Evolutionary conservation across 2,888 invertebrate species (phyloP), one percentile per base, ranked within the genome.

Genomic region (Metellina segmentata): DNA sequence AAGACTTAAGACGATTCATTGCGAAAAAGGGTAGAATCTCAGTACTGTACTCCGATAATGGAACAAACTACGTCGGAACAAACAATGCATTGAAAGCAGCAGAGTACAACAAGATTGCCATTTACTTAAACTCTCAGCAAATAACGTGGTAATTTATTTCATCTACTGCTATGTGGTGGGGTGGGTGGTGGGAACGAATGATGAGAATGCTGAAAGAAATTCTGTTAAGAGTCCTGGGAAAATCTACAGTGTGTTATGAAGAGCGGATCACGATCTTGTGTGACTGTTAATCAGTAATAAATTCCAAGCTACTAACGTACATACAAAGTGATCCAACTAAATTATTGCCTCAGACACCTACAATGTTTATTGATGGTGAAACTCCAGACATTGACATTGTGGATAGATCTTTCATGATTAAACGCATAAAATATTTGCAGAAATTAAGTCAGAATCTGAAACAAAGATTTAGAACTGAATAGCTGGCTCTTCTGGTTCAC

Each of bases 1-100:
- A 77, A 16, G 9, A 49, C n/a, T n/a, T 69, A 69, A 69, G 69
- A 69, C 11, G 8, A 77, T n/a, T 77, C 77, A 77, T 19, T 77
- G 19, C 51, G 7, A 49, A 51, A 77, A n/a, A 51, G 16, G 19
- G 77, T 7, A 52, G 51, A n/a, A 77, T 77, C 51, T 77, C n/a
- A n/a, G n/a, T n/a, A n/a, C n/a, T n/a, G n/a, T n/a, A n/a, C n/a
- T n/a, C n/a, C n/a, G n/a, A n/a, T 9, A 61, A 48, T 51, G 2
- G 61, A 6, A 81, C 61, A 7, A 81, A 11, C 34, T 81, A 61
- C 13, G 7, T 69, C 6, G 9, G 11, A 20, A 61, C 61, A 69
- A 61, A 34, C 7, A 61, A 81, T 69, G 9, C n/a, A 9, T n/a
- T 61, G 11, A 61, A 53, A 81, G 7, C 61, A 61, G 20, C 61